Evolutionary conservation across 2,797 vertebrate genomes (phyloP), one percentile per base, ranked within the genome.

Genomic region (Cephalopachus bancanus): DNA sequence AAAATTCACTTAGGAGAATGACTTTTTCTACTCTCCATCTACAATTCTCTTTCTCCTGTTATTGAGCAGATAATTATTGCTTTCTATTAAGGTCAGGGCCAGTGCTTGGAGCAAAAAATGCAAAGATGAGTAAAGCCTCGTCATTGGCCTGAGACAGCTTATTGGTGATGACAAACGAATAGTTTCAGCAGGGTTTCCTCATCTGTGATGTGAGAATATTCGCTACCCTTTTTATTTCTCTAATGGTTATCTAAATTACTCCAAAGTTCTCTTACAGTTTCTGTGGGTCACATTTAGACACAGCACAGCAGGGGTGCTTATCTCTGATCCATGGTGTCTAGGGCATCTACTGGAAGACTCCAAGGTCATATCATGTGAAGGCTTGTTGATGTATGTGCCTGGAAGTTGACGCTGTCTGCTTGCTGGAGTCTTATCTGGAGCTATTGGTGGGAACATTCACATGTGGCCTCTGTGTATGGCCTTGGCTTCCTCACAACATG

Each of bases 1-100:
- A 83, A 95, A 92, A 26, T 17, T n/a, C 24, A 44, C 81, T 65
- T 65, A 71, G 62, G 86, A 72, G 85, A 97, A 93, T 51, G 22
- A n/a, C 44, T 88, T 5, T 86, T 72, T 88, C n/a, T 49, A 3
- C 19, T 95, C 22, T 60, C 59, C 17, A 24, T 8, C 57, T 71
- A 1, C 5, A 60, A 30, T 24, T 79, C 49, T 85, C 16, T 1
- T 62, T 64, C 11, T 83, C 24, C 51, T 49, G 92, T 55, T 76
- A 89, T 28, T 65, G 62, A 93, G 30, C 67, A 79, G 92, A 94
- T 44, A 24, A 28, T 59, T 30, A 53, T n/a, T 30, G 12, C 33
- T 44, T 22, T 28, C 0, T 17, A 5, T 92, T 67, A 33, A 4
- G 33, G 33, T 44, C 55, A 44, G 33, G 75, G 33, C 16, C 20